Evolutionary conservation across 1,140 invertebrate species (phyloP).

Genomic region (Drosophila funebris): DNA sequence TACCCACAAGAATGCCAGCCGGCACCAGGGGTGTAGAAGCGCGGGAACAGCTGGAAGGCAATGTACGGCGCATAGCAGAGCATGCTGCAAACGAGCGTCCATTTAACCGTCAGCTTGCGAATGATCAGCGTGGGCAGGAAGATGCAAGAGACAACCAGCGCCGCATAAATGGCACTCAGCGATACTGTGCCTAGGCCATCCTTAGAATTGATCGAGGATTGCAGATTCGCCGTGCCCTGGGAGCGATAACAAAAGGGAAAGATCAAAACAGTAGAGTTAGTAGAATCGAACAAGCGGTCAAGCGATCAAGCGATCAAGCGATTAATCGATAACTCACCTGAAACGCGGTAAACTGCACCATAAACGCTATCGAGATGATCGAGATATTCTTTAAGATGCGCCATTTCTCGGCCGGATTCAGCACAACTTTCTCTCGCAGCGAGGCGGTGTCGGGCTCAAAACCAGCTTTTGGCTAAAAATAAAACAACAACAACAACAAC

Average conservation of each 20-base stretch:
- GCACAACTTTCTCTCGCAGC: slow-evolving; percentile 88
- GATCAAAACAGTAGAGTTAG: too few species aligned
- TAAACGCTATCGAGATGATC: slow-evolving; percentile 93
- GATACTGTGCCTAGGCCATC: slow-evolving; percentile 93
- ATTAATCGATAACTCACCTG: slow-evolving; percentile 83
- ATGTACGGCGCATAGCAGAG: slow-evolving; percentile 97
- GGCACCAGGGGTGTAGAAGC: slow-evolving; percentile 95
- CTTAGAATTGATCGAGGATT: slow-evolving; percentile 93
- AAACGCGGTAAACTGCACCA: slow-evolving; percentile 97
- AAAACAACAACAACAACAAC: slow-evolving; percentile 4
- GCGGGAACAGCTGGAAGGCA: slow-evolving; percentile 95
- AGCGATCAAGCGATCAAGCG: neutral
- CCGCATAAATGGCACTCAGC: slow-evolving; percentile 93
- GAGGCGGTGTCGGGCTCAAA: slow-evolving; percentile 82
- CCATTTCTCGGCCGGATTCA: slow-evolving; percentile 92
- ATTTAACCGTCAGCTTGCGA: slow-evolving; percentile 95
- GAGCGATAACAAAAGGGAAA: too few species aligned
- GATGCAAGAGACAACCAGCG: slow-evolving; percentile 95
- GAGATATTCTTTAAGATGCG: slow-evolving; percentile 94
- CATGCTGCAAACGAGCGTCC: slow-evolving; percentile 96
- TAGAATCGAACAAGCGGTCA: too few species aligned
- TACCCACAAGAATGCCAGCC: slow-evolving; percentile 93
- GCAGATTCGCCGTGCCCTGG: slow-evolving; percentile 93
- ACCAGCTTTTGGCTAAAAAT: slow-evolving; percentile 83
- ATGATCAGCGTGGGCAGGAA: slow-evolving; percentile 96